These are phyloP conservation scores for Bujurquina vittata DNA, from an alignment of 2,113 vertebrate genomes.

Conservation along the genomic window DNA sequence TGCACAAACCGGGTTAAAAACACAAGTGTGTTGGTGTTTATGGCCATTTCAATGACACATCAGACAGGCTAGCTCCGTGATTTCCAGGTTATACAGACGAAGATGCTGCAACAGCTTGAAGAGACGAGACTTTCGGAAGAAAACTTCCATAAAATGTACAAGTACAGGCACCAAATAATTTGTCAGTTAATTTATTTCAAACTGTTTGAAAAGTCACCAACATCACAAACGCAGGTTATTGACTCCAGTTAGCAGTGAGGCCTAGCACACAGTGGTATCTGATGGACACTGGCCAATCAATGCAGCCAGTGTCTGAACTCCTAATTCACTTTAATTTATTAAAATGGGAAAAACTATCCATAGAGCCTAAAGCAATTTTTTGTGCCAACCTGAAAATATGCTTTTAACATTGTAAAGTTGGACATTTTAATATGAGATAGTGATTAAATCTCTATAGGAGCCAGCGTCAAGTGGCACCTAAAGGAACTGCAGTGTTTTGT, in stretches of 20 bases:
- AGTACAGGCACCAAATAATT: not conserved
- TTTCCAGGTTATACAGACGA: not conserved
- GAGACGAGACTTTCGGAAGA: not conserved
- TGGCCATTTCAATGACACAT: not conserved
- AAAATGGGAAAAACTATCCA: not conserved
- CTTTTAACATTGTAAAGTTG: not conserved
- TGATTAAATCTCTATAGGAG: too few species aligned
- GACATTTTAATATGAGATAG: not conserved
- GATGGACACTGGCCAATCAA: not conserved
- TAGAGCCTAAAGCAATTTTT: not conserved
- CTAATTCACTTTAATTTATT: not conserved
- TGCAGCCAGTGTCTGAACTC: not conserved
- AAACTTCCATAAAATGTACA: not conserved
- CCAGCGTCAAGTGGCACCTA: not conserved
- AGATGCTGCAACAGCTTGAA: not conserved
- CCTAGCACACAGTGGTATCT: not conserved
- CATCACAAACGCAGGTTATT: not conserved
- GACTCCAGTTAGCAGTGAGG: not conserved
- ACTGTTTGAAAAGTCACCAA: not conserved
- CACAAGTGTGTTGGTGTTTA: not conserved
- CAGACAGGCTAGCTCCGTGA: not conserved
- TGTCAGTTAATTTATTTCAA: not conserved
- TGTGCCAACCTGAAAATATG: not conserved
- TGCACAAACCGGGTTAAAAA: not conserved
- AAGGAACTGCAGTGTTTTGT: not conserved